Percentiles rank a stretch among this genome's conserved stretches.
Conservation (phyloP, 23 tunicate species). For the Trididemnum nubilum region DNA sequence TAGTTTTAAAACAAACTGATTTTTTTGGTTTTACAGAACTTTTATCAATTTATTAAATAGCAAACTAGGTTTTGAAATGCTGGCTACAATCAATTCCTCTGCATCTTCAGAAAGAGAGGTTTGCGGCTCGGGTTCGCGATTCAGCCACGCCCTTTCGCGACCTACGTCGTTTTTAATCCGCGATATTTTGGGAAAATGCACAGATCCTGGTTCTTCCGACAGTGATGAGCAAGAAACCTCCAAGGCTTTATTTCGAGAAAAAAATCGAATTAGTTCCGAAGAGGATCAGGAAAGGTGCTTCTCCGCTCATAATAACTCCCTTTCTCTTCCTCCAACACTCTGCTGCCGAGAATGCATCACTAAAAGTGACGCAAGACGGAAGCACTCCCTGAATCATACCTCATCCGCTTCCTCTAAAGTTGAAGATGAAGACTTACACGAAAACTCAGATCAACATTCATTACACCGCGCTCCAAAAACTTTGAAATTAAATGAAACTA, state of each 20-base stretch:
- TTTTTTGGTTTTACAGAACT: too few relatives aligned
- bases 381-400: background rate
- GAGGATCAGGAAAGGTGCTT: background rate
- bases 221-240: constrained; percentile 21
- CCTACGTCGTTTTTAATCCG: constrained; percentile 71
- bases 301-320: background rate
- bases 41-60: too few relatives aligned
- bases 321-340: background rate
- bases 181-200: constrained; percentile 58
- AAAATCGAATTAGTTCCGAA: background rate
- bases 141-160: background rate
- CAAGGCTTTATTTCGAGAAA: background rate
- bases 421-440: background rate
- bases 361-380: background rate
- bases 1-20: too few relatives aligned
- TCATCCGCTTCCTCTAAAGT: background rate
- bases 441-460: too few relatives aligned
- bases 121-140: constrained; percentile 10
- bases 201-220: constrained; percentile 9
- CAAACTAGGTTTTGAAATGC: background rate
- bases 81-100: constrained; percentile 1
- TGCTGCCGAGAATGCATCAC: constrained; percentile 26
- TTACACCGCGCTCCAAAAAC: background rate
- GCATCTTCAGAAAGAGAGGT: background rate
- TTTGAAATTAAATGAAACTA: too few relatives aligned